Percentiles rank a stretch among this genome's conserved stretches.
These are phyloP conservation scores for mouse (Mus musculus) DNA, from an alignment of 2,113 vertebrate genomes.

Conservation along the genomic window DNA sequence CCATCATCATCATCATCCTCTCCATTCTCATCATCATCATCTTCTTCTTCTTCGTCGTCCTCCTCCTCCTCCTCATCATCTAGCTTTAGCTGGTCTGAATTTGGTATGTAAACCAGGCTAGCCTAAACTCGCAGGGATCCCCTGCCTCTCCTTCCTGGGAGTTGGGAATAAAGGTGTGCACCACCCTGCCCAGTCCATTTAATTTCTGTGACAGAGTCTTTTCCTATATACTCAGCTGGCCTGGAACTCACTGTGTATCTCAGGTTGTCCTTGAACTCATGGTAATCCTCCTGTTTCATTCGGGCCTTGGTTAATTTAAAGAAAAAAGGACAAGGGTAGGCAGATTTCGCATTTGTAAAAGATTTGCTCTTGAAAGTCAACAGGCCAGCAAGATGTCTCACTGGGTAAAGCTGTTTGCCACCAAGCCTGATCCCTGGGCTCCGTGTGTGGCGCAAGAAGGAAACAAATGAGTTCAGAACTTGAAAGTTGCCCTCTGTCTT, in stretches of 20 bases:
- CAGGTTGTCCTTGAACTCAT: background rate
- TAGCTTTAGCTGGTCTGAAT: background rate
- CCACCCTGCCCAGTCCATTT: background rate
- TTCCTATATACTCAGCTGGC: background rate
- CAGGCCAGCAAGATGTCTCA: background rate
- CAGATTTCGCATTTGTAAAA: background rate
- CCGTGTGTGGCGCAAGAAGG: background rate
- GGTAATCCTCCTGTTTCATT: background rate
- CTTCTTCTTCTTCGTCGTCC: too few species aligned
- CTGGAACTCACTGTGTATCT: background rate
- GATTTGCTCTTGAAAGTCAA: background rate
- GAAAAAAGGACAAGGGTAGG: background rate
- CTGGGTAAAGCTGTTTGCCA: background rate
- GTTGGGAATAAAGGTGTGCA: background rate
- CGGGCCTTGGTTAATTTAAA: background rate
- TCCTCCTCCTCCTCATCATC: background rate
- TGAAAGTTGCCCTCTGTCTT: background rate
- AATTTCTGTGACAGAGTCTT: background rate
- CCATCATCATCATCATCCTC: too few species aligned
- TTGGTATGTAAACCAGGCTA: background rate
- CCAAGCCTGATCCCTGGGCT: background rate
- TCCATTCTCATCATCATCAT: too few species aligned
- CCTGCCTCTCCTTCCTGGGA: background rate
- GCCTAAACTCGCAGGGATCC: background rate
- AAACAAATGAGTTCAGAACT: background rate